These are phyloP conservation scores for Meiosimyza platycephala DNA, from an alignment of 2,888 invertebrate species.

Conservation along the genomic window DNA sequence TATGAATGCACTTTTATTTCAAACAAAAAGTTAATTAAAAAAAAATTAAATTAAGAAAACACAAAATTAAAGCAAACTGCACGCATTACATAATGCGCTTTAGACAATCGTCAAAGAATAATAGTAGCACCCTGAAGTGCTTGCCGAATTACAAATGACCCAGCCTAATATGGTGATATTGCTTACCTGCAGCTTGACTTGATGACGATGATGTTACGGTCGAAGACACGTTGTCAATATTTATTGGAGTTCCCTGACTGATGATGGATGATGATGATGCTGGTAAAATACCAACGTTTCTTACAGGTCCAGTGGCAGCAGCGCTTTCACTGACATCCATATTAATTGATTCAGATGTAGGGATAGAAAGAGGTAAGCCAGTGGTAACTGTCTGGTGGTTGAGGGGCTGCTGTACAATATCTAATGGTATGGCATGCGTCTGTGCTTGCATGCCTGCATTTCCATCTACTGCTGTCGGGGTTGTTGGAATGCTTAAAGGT, in stretches of 20 bases:
- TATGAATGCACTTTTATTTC: too few relatives aligned
- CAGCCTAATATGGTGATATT: not conserved
- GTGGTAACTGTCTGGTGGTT: too few relatives aligned
- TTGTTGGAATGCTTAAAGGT: conserved; percentile 29
- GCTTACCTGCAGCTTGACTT: conserved; percentile 17
- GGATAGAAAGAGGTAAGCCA: too few relatives aligned
- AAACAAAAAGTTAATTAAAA: too few relatives aligned
- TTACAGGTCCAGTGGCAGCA: not conserved
- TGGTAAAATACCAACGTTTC: not conserved
- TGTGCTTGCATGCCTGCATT: not conserved
- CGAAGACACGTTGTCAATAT: conserved; percentile 21
- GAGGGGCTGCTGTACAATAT: too few relatives aligned
- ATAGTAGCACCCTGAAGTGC: not conserved
- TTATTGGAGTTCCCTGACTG: not conserved
- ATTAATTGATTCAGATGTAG: conserved; percentile 4
- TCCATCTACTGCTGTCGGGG: conserved; percentile 23
- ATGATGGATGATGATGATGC: not conserved
- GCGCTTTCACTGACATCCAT: not conserved
- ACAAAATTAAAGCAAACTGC: not conserved
- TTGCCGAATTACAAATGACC: not conserved
- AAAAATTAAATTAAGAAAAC: too few relatives aligned
- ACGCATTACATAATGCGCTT: conserved; percentile 28
- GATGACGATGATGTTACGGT: too few relatives aligned
- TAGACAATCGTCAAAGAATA: too few relatives aligned
- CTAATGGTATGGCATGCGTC: not conserved